Conservation (phyloP, 2,797 vertebrate species). For the Dallia pectoralis region DNA sequence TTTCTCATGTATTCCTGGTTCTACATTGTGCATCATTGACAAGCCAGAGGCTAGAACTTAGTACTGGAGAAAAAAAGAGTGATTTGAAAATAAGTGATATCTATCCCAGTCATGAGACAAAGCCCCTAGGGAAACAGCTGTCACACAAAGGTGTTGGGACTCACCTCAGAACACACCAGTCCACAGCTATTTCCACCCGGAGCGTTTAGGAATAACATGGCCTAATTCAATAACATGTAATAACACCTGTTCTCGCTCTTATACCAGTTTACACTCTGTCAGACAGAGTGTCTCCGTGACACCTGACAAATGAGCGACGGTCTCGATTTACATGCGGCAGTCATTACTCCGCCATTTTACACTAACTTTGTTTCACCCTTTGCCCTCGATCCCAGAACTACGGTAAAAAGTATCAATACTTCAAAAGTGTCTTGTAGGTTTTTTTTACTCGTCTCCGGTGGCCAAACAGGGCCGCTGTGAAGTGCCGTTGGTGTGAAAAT, state of each 20-base stretch:
- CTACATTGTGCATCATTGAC: background rate
- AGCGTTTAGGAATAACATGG: slow-evolving; percentile 60
- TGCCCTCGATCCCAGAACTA: background rate
- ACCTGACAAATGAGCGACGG: slow-evolving; percentile 63
- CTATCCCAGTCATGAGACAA: slow-evolving; percentile 48
- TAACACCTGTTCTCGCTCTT: slow-evolving; percentile 62
- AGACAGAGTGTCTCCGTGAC: slow-evolving; percentile 67
- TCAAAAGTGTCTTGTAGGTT: background rate
- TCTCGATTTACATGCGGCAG: slow-evolving; percentile 66
- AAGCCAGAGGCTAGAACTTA: slow-evolving; percentile 35
- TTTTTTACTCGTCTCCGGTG: slow-evolving; percentile 32
- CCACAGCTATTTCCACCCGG: slow-evolving; percentile 65
- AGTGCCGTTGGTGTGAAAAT: slow-evolving; percentile 22
- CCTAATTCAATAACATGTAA: slow-evolving; percentile 1
- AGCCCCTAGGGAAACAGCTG: slow-evolving; percentile 55
- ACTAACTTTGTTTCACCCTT: slow-evolving; percentile 4
- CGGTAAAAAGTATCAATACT: background rate
- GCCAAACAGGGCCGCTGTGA: slow-evolving; percentile 44
- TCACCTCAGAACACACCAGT: slow-evolving; percentile 55
- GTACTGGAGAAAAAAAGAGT: slow-evolving; percentile 35
- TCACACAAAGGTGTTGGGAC: slow-evolving; percentile 63
- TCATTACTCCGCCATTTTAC: slow-evolving; percentile 12
- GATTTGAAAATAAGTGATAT: slow-evolving; percentile 29
- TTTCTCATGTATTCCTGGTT: background rate
- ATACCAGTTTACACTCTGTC: slow-evolving; percentile 67